A percentile compares a stretch with the other conserved stretches of the same genome.
Conservation (phyloP, 2,113 vertebrate genomes). For the Telmatochromis sp. region DNA sequence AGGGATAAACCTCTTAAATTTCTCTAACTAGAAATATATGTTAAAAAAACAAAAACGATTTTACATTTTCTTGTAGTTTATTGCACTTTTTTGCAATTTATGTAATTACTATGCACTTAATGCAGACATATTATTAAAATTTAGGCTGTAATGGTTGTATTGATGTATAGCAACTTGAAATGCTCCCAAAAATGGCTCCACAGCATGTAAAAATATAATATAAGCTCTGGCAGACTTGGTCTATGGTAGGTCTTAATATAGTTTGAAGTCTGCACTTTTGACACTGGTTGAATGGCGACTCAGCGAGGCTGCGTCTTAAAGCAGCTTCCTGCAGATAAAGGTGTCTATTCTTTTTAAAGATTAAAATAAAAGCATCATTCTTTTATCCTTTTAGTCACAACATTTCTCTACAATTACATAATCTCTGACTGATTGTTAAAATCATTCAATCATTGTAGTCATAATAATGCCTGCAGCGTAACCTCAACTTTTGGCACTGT, state of each 20-base stretch:
- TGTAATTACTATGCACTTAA: too few relatives aligned
- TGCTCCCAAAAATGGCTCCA: too few relatives aligned
- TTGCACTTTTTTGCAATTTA: too few relatives aligned
- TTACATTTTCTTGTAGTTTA: too few relatives aligned
- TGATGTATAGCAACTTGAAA: too few relatives aligned
- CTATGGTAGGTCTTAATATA: background rate
- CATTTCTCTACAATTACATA: background rate
- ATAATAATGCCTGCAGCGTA: background rate
- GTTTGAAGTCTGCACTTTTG: background rate
- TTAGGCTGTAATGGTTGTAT: rapidly evolving
- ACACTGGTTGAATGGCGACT: background rate
- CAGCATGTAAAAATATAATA: too few relatives aligned
- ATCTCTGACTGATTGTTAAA: background rate
- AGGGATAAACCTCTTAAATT: too few relatives aligned
- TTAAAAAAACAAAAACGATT: too few relatives aligned
- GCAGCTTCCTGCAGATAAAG: background rate
- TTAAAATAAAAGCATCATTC: background rate
- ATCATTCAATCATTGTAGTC: background rate
- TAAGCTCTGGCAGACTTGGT: too few relatives aligned
- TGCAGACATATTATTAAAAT: too few relatives aligned
- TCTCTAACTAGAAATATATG: too few relatives aligned
- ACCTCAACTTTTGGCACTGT: background rate
- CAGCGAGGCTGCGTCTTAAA: background rate
- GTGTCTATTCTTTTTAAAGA: background rate
- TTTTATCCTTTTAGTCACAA: background rate